Base-by-base conservation (phyloP, 2,797 vertebrate species). In the Danionella dracula region DNA sequence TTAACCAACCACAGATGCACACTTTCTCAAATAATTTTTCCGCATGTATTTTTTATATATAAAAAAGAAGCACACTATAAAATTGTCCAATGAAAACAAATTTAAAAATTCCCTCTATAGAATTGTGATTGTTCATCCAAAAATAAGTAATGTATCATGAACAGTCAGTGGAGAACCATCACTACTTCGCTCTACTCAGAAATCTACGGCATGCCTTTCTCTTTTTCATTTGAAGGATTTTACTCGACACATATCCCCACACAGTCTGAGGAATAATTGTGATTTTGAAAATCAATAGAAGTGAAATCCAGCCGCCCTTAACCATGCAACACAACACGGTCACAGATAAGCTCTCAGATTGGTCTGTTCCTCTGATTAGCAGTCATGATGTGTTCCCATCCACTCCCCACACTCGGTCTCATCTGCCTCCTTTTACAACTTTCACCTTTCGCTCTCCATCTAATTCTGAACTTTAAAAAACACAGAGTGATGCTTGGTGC, bases 231-330 rank as follows among this genome's bases (percentile, higher is more conserved):
- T 21, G 4, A 37, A 31, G 29, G 46, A 53, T 50, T 68, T 51
- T 29, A 45, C 60, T 31, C 9, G 23, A 49, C 32, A 37, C 61
- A 32, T 45, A 63, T 62, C 58, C 61, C 51, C 60, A 73, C 73
- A 54, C 17, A 35, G 35, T 35, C 35, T 63, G 67, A 76, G 41
- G 51, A 72, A 51, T 74, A 80, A 81, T 54, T 74, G 72, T 69
- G 73, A 81, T 75, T 76, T 53, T 77, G 58, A 65, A 80, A 85
- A 86, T 87, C 80, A 75, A 86, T 84, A 72, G 11, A 27, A 17
- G 46, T 54, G 57, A 61, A 76, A 71, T 83, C 80, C 78, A 54
- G 60, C 17, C 74, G 73, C 69, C 66, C 45, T 11, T 54, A 60
- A 68, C 71, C 65, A 71, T 74, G 75, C 76, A 77, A 85, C 80